These are phyloP conservation scores for Dendronephthya gigantea DNA, from an alignment of 64 coral and sea anemone genomes.

Conservation along the genomic window DNA sequence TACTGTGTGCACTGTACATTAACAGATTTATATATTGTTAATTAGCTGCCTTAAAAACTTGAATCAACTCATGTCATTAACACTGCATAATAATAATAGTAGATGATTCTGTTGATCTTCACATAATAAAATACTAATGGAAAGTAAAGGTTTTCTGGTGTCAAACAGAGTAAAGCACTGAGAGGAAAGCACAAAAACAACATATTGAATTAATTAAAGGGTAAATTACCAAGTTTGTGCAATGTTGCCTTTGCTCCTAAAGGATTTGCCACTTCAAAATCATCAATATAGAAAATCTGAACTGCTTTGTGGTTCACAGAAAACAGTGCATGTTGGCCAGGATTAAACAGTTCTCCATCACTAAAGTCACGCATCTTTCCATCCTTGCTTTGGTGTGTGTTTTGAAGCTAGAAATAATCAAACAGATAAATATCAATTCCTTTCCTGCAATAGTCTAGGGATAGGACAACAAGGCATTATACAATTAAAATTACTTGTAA, in stretches of 20 bases:
- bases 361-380: not conserved
- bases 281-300: not conserved
- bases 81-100: no score
- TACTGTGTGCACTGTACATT: not conserved
- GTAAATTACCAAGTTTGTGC: constrained; percentile 4
- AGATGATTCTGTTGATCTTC: no score
- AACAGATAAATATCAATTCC: no score
- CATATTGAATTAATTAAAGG: not conserved
- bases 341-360: not conserved
- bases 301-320: not conserved
- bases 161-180: no score
- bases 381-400: not conserved
- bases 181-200: no score
- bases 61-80: no score
- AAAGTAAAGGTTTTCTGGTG: not conserved
- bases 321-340: not conserved
- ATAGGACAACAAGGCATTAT: no score
- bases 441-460: no score
- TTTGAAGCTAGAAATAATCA: not conserved
- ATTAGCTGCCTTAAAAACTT: not conserved
- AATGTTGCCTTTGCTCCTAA: constrained; percentile 9
- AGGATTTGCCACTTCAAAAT: constrained; percentile 10
- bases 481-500: no score
- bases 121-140: no score
- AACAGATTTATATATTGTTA: not conserved